These are phyloP conservation scores for Liasis olivaceus DNA, from an alignment of 2,797 vertebrate genomes.

Conservation along the genomic window DNA sequence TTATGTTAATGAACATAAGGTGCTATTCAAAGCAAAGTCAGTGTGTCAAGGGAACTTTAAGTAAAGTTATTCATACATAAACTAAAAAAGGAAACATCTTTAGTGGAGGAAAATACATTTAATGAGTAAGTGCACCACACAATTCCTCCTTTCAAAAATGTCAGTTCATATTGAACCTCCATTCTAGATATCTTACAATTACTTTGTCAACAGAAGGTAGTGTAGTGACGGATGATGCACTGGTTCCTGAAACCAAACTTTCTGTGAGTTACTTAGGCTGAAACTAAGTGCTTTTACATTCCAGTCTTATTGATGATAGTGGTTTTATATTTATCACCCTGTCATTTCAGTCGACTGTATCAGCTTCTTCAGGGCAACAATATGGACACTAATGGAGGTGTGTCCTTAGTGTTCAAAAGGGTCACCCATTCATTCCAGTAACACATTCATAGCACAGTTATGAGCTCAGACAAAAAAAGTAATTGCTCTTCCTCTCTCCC, in stretches of 20 bases:
- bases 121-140: slow-evolving; percentile 83
- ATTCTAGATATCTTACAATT: slow-evolving; percentile 84
- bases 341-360: slow-evolving; percentile 85
- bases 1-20: slow-evolving; percentile 85
- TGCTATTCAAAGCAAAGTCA: slow-evolving; percentile 83
- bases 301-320: slow-evolving; percentile 85
- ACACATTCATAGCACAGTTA: slow-evolving; percentile 69
- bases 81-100: slow-evolving; percentile 84
- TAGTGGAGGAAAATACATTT: slow-evolving; percentile 83
- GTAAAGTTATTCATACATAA: slow-evolving; percentile 84
- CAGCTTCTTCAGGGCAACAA: slow-evolving; percentile 77
- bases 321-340: slow-evolving; percentile 88
- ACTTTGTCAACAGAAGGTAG: slow-evolving; percentile 84
- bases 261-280: slow-evolving; percentile 84
- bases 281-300: slow-evolving; percentile 90
- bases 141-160: slow-evolving; percentile 87
- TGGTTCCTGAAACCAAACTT: slow-evolving; percentile 85
- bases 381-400: slow-evolving; percentile 86
- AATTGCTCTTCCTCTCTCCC: slow-evolving; percentile 37
- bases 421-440: slow-evolving; percentile 78
- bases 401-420: slow-evolving; percentile 78
- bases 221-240: slow-evolving; percentile 82
- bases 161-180: slow-evolving; percentile 83
- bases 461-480: slow-evolving; percentile 58
- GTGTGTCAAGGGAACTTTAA: slow-evolving; percentile 83